These are phyloP conservation scores for Tauraco erythrolophus DNA, from an alignment of 2,113 vertebrate genomes.

Conservation along the genomic window DNA sequence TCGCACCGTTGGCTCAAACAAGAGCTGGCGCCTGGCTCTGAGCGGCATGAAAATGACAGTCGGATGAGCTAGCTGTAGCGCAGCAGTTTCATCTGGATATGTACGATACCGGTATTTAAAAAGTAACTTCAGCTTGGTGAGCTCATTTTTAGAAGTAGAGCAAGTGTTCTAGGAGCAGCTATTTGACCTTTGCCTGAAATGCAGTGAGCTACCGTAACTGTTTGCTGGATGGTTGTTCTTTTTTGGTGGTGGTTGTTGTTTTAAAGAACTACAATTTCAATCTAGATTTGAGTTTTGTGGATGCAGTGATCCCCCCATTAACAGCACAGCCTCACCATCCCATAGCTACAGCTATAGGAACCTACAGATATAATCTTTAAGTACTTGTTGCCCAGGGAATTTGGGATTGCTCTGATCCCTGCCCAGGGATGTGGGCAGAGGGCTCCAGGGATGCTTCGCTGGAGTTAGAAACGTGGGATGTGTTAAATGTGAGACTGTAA, in stretches of 20 bases:
- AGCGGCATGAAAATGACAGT: not conserved
- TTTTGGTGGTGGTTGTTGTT: not conserved
- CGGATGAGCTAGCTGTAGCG: not conserved
- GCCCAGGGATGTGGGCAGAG: not conserved
- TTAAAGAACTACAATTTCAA: not conserved
- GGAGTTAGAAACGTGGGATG: rapidly evolving
- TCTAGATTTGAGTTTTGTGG: not conserved
- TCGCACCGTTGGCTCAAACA: not conserved
- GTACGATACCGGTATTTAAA: not conserved
- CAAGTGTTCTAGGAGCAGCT: not conserved
- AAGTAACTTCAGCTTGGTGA: not conserved
- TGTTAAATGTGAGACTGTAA: not conserved
- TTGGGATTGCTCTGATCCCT: not conserved
- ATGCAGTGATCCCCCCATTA: too few relatives aligned
- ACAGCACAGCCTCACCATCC: not conserved
- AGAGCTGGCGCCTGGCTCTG: not conserved
- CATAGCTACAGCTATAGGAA: not conserved
- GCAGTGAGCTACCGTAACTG: too few relatives aligned
- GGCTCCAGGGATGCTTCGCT: not conserved
- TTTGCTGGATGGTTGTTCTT: not conserved
- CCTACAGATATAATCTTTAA: too few relatives aligned
- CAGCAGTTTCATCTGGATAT: not conserved
- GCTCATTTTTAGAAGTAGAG: not conserved
- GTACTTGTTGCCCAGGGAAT: not conserved
- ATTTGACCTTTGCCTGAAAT: not conserved